Percentiles rank a stretch among this genome's conserved stretches.
phyloP scores from a whole-genome alignment of 2,113 vertebrate genomes.

The Phalacrocorax pelagicus region DNA sequence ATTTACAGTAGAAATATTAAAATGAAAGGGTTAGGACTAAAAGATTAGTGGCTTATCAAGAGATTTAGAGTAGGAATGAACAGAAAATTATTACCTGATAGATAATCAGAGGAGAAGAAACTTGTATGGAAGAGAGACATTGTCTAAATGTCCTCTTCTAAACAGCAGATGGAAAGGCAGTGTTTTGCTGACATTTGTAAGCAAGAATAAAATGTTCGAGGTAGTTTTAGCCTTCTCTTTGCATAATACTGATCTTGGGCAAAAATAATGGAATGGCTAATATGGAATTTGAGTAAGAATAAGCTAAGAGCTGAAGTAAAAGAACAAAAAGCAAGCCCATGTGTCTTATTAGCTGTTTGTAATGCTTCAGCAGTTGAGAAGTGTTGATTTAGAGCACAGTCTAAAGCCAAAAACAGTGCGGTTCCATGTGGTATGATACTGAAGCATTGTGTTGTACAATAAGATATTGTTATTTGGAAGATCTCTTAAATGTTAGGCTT shows the following conservation, averaged over 20 bases:
- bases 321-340: fast-evolving
- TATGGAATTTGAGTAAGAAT: background rate
- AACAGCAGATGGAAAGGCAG: background rate
- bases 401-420: background rate
- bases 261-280: background rate
- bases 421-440: background rate
- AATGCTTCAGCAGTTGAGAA: background rate
- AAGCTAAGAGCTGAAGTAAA: background rate
- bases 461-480: background rate
- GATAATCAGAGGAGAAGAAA: background rate
- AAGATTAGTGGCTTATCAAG: background rate
- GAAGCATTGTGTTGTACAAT: background rate
- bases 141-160: background rate
- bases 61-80: background rate
- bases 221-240: background rate
- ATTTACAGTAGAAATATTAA: background rate
- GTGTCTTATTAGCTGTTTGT: background rate
- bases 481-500: background rate
- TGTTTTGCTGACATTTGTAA: background rate
- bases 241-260: background rate
- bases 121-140: fast-evolving
- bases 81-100: background rate
- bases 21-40: background rate
- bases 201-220: background rate
- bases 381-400: background rate